Base-by-base conservation (phyloP, 2,797 vertebrate species). In the Clarias fuscus region DNA sequence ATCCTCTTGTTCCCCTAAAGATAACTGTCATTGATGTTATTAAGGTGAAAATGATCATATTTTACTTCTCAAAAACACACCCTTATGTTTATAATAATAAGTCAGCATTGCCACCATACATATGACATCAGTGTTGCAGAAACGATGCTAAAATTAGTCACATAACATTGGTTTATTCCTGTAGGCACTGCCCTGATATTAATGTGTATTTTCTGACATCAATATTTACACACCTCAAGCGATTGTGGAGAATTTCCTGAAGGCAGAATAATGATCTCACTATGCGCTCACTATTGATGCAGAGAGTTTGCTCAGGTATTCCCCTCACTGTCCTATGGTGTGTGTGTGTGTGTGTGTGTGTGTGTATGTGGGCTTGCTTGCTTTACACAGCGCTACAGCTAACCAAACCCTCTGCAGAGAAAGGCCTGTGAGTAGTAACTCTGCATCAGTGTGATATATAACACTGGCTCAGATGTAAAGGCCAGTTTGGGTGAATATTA, bases 231-330 rank as follows among this genome's bases (percentile, higher is more conserved):
- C 48, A 33, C 17, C 48, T 30, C n/a, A 58, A 11, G 75, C 53
- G 10, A 58, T 30, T 77, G 53, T 30, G 48, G 56, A 30, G 73
- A 56, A 61, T 24, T 61, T 78, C 27, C 27, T 14, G 30, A 61
- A 62, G 11, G 30, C 58, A 22, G 20, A 61, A 40, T 79, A 62
- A 62, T 79, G 58, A 79, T 62, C 30, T 79, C 20, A 33, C 53
- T 79, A 59, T 79, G 59, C 37, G 77, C 59, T 40, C 77, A 61
- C 77, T 62, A 62, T 62, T 37, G 33, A 62, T 59, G 76, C 76
- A 33, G 33, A 58, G 73, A 79, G 33, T 79, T 79, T 79, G 58
- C 77, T 62, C 11, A 79, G 59, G 77, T 79, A 79, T 79, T 62
- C 75, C 56, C 27, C 77, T 24, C 24, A 79, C 77, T 62, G 30